Evolutionary conservation across 2,888 invertebrate genomes (phyloP).

Genomic region (Lumbricus terrestris): DNA sequence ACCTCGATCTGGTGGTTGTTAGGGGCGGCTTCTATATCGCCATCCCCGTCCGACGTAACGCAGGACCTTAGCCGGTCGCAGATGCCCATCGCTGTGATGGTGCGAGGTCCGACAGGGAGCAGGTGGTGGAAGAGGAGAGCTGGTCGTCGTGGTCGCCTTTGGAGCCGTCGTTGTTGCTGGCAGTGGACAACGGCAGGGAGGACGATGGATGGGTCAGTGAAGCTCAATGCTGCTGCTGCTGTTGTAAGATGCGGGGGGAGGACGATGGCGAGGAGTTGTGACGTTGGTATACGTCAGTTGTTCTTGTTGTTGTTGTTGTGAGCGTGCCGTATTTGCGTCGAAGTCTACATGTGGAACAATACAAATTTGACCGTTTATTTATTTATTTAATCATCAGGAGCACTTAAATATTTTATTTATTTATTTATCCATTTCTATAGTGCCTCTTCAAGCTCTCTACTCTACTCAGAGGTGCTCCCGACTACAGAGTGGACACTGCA

Average conservation of each 20-base stretch:
- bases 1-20: not conserved
- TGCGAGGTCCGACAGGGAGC: not conserved
- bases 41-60: not conserved
- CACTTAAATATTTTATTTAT: too few species aligned
- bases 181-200: not conserved
- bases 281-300: too few species aligned
- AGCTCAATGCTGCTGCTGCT: too few species aligned
- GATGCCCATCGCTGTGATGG: constrained; percentile 15
- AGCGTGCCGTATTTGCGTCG: not conserved
- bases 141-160: not conserved
- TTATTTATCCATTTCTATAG: too few species aligned
- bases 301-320: too few species aligned
- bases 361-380: too few species aligned
- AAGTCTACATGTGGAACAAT: not conserved
- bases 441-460: too few species aligned
- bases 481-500: too few species aligned
- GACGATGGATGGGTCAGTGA: not conserved
- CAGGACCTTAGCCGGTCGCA: constrained; percentile 14
- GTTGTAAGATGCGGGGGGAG: too few species aligned
- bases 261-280: not conserved
- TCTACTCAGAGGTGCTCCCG: too few species aligned
- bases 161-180: constrained; percentile 3
- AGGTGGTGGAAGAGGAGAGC: not conserved
- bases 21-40: not conserved
- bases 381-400: too few species aligned